Conservation (phyloP, 2,888 invertebrate genomes). For the Ethmia dodecea region DNA sequence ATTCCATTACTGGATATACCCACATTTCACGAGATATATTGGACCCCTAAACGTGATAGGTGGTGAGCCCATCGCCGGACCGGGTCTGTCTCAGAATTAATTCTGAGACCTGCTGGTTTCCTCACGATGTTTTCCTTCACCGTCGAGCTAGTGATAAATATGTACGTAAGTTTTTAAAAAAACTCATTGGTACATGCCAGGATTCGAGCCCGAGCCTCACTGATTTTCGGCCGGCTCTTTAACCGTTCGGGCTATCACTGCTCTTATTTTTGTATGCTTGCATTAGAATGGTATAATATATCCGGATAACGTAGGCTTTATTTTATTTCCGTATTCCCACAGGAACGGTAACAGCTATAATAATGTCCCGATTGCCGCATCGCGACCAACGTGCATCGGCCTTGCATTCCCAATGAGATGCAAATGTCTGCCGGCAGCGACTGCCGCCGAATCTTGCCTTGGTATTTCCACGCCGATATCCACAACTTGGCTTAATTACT, state of each 20-base stretch:
- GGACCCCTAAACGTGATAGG: no score
- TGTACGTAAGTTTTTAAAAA: no score
- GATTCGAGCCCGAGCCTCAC: background rate
- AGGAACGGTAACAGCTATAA: background rate
- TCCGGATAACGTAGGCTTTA: no score
- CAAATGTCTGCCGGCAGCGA: slow-evolving; percentile 15
- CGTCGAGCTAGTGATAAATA: no score
- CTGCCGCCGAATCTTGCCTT: slow-evolving; percentile 5
- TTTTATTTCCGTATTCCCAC: no score
- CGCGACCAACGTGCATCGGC: background rate
- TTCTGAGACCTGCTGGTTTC: no score
- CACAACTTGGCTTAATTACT: slow-evolving; percentile 3
- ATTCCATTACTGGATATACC: no score
- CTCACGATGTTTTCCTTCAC: no score
- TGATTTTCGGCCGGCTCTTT: background rate
- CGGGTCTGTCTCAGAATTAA: no score
- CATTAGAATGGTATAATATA: background rate
- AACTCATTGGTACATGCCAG: no score
- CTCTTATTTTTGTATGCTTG: background rate
- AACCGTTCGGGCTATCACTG: background rate
- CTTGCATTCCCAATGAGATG: slow-evolving; percentile 20
- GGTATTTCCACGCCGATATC: slow-evolving; percentile 6
- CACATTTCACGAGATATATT: no score
- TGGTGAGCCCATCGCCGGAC: no score
- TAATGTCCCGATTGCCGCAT: background rate